Evolutionary conservation across 2,797 vertebrate genomes (phyloP).

Genomic region (Mallotus villosus): DNA sequence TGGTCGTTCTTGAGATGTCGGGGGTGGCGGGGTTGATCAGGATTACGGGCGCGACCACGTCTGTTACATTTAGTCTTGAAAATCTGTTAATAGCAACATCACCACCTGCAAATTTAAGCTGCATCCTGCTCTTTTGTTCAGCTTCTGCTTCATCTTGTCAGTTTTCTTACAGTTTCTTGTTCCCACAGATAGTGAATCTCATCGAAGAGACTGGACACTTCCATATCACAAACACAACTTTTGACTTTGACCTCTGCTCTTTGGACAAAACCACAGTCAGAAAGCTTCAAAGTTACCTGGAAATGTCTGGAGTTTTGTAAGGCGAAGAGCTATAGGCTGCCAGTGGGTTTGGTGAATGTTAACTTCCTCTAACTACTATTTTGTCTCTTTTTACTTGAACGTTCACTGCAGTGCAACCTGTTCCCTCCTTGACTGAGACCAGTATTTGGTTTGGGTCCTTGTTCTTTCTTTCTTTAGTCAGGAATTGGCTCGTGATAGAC

Average conservation of each 20-base stretch:
- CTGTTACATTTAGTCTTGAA: too few species aligned
- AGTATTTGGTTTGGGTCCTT: conserved; percentile 63
- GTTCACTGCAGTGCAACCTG: conserved; percentile 64
- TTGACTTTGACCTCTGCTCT: conserved; percentile 99
- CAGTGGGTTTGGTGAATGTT: conserved; percentile 47
- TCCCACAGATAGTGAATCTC: conserved; percentile 93
- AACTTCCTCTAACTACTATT: conserved; percentile 34
- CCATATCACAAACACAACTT: conserved; percentile 98
- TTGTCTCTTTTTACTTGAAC: conserved; percentile 57
- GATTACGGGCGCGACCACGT: too few species aligned
- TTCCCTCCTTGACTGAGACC: conserved; percentile 64
- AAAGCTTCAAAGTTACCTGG: conserved; percentile 98
- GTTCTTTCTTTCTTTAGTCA: not conserved
- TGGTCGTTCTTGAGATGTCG: too few species aligned
- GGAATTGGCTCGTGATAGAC: conserved; percentile 31
- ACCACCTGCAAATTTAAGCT: not conserved
- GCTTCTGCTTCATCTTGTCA: not conserved
- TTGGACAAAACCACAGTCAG: conserved; percentile 97
- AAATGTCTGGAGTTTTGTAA: conserved; percentile 91
- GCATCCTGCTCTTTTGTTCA: too few species aligned
- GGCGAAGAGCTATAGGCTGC: conserved; percentile 74
- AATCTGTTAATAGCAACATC: not conserved
- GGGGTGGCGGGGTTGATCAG: too few species aligned
- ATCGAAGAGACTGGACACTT: conserved; percentile 99
- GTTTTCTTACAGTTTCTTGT: not conserved